Evolutionary conservation across 2,113 vertebrate genomes (phyloP).

Genomic region (Anoplopoma fimbria): DNA sequence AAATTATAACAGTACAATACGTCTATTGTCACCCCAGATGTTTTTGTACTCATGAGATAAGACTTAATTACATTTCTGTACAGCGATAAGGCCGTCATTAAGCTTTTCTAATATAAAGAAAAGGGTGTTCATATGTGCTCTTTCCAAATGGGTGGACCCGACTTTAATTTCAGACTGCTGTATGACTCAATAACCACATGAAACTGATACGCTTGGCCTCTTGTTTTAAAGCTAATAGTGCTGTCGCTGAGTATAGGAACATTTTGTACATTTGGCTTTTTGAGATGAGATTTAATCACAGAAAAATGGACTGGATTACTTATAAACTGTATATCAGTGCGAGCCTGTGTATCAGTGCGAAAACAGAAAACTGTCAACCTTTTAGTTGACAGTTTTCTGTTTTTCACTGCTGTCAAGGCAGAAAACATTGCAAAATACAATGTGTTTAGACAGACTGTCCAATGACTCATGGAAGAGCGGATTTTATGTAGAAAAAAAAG

Average conservation of each 20-base stretch:
- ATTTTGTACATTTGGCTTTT: slow-evolving; percentile 14
- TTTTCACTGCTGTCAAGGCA: neutral
- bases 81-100: neutral
- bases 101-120: neutral
- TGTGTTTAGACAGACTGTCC: neutral
- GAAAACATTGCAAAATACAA: neutral
- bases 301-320: neutral
- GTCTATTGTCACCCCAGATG: neutral
- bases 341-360: neutral
- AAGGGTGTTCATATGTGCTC: slow-evolving; percentile 15
- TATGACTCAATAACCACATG: slow-evolving; percentile 61
- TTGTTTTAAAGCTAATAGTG: slow-evolving; percentile 14
- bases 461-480: slow-evolving; percentile 16
- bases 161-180: slow-evolving; percentile 25
- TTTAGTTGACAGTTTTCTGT: neutral
- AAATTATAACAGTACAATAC: neutral
- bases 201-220: slow-evolving; percentile 25
- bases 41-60: neutral
- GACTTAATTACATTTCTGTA: neutral
- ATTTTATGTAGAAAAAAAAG: neutral
- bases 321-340: neutral
- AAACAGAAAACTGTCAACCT: no score
- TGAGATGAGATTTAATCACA: slow-evolving; percentile 16
- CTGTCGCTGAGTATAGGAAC: slow-evolving; percentile 18
- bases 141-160: slow-evolving; percentile 44